These are phyloP conservation scores for Montipora cactus DNA, from an alignment of 64 coral and sea anemone genomes.

Conservation along the genomic window DNA sequence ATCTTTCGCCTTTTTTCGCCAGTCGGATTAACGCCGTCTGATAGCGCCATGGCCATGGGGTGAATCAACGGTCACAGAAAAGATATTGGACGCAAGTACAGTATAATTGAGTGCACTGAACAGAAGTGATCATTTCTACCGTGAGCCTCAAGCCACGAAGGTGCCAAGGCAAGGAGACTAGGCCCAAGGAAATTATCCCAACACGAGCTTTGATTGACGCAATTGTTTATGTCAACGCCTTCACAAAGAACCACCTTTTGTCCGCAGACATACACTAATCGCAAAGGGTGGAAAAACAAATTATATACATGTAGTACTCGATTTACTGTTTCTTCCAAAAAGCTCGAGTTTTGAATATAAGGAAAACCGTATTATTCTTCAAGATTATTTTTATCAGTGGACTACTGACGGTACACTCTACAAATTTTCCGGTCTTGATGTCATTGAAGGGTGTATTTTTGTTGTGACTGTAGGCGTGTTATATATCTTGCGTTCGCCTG, in stretches of 20 bases:
- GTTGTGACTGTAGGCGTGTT: constrained; percentile 17
- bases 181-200: constrained; percentile 47
- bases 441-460: constrained; percentile 15
- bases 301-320: constrained; percentile 1
- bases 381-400: neutral
- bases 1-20: constrained; percentile 76
- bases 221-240: constrained; percentile 62
- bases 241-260: constrained; percentile 49
- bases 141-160: neutral
- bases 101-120: constrained; percentile 35
- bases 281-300: constrained; percentile 39
- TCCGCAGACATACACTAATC: constrained; percentile 10
- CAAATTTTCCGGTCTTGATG: constrained; percentile 5
- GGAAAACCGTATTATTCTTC: neutral
- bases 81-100: constrained; percentile 40
- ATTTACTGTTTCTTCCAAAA: neutral
- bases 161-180: constrained; percentile 33
- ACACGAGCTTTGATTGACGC: constrained; percentile 50
- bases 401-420: no score
- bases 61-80: neutral
- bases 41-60: constrained; percentile 69
- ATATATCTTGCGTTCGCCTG: neutral
- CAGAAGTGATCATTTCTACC: constrained; percentile 46
- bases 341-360: neutral
- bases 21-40: constrained; percentile 66